Conservation (phyloP, 2,797 vertebrate species). For the Malurus leucopterus region DNA sequence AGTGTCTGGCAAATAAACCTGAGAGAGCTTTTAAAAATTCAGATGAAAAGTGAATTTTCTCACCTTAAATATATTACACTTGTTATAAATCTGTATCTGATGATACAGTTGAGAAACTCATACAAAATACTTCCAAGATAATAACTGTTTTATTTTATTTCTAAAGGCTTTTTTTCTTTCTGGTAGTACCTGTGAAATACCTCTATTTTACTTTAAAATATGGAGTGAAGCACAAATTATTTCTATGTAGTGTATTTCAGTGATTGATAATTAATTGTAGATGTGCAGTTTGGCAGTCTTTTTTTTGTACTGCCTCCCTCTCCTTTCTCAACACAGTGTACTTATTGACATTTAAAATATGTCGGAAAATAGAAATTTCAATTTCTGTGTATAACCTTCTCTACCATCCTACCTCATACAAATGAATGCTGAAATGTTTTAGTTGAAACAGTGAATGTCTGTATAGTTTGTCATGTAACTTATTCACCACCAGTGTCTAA, state of each 20-base stretch:
- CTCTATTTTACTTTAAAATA: background rate
- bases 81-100: background rate
- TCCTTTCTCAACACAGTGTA: background rate
- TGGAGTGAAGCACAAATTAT: too few species aligned
- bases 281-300: background rate
- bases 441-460: background rate
- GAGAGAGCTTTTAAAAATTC: background rate
- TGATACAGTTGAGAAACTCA: background rate
- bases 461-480: background rate
- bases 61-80: rapidly evolving
- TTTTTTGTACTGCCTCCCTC: background rate
- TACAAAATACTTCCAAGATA: background rate
- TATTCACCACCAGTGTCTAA: background rate
- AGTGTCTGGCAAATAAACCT: background rate
- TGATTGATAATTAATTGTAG: background rate
- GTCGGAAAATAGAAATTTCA: background rate
- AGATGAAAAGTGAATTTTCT: background rate
- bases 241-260: background rate
- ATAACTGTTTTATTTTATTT: background rate
- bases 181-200: background rate
- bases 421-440: background rate
- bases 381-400: background rate
- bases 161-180: background rate
- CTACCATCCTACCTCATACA: background rate
- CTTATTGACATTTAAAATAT: background rate